Conservation (phyloP, 1,140 invertebrate species). For the Bombus vancouverensis region DNA sequence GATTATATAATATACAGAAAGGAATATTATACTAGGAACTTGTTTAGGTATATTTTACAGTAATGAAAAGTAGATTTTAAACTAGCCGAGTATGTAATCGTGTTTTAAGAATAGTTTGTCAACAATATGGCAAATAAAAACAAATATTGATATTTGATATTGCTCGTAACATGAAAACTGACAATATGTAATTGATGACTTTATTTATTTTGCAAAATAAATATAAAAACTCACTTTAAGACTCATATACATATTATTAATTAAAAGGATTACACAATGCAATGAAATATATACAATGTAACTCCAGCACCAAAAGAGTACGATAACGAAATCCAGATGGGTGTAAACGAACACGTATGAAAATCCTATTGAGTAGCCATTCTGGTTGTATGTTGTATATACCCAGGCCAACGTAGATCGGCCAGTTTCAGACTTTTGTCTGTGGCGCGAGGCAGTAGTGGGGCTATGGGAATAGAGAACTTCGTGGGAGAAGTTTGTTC, state of each 20-base stretch:
- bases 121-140: not conserved
- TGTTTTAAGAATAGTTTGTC: not conserved
- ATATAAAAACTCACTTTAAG: not conserved
- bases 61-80: not conserved
- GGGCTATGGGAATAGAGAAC: conserved; percentile 30
- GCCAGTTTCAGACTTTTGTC: conserved; percentile 55
- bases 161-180: too few species aligned
- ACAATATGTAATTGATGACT: too few species aligned
- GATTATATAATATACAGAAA: not conserved
- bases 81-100: not conserved
- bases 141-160: not conserved
- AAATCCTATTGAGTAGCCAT: conserved; percentile 1
- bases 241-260: too few species aligned
- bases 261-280: too few species aligned
- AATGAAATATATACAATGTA: not conserved
- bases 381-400: conserved; percentile 2
- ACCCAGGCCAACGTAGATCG: conserved; percentile 20
- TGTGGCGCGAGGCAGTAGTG: conserved; percentile 51
- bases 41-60: too few species aligned
- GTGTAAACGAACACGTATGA: not conserved
- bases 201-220: not conserved
- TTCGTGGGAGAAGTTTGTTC: conserved; percentile 47
- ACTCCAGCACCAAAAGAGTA: not conserved
- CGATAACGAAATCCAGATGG: not conserved
- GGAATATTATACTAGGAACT: too few species aligned